Percentiles rank a stretch among this genome's conserved stretches.
Conservation (phyloP, 2,113 vertebrate species). For the Oncorhynchus nerka region DNA sequence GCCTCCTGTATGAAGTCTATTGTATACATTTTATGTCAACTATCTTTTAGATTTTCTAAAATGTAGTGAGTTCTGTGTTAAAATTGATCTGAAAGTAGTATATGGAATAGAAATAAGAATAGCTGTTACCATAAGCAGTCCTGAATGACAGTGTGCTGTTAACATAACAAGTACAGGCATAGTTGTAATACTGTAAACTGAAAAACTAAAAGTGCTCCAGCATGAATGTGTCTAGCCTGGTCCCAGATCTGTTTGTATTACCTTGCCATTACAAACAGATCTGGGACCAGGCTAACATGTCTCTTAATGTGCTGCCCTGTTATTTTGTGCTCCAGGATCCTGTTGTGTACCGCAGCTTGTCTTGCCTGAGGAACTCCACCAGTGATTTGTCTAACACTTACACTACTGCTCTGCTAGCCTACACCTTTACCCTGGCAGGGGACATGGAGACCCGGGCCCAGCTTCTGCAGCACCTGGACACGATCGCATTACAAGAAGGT, state of each 20-base stretch:
- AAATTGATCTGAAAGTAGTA: too few species aligned
- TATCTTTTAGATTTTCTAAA: too few species aligned
- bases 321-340: conserved; percentile 51
- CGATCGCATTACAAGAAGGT: conserved; percentile 39
- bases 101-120: too few species aligned
- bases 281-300: background rate
- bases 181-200: too few species aligned
- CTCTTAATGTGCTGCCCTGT: conserved; percentile 4
- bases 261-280: too few species aligned
- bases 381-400: conserved; percentile 64
- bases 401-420: conserved; percentile 80
- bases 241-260: too few species aligned
- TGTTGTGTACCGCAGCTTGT: conserved; percentile 67
- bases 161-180: too few species aligned
- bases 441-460: conserved; percentile 59
- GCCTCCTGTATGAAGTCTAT: background rate
- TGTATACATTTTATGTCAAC: background rate
- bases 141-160: too few species aligned
- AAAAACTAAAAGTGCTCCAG: too few species aligned
- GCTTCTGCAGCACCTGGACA: conserved; percentile 56
- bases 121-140: too few species aligned
- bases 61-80: too few species aligned
- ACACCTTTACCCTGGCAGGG: conserved; percentile 81
- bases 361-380: conserved; percentile 65
- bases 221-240: too few species aligned